phyloP scores from a whole-genome alignment of 64 coral and sea anemone genomes.

The Montipora sp. region DNA sequence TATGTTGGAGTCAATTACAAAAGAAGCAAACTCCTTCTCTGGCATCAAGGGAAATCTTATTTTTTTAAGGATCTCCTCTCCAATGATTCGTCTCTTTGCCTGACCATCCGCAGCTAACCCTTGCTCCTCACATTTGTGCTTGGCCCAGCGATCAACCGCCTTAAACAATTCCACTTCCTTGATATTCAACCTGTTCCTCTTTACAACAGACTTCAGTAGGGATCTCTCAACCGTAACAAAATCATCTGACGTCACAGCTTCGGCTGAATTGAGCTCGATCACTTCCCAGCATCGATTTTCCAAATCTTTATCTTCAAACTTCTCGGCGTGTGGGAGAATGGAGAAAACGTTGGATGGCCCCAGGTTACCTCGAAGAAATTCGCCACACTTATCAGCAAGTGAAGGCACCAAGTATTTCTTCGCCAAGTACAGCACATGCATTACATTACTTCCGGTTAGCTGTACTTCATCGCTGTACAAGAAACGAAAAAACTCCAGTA shows the following conservation, averaged over 20 bases:
- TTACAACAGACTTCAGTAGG: conserved; percentile 4
- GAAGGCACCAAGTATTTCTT: conserved; percentile 22
- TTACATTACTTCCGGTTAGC: conserved; percentile 8
- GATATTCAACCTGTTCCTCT: neutral
- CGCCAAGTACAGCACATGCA: conserved; percentile 30
- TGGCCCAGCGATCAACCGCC: conserved; percentile 33
- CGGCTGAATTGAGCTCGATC: neutral
- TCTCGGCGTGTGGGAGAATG: conserved; percentile 16
- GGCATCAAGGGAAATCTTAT: conserved; percentile 20
- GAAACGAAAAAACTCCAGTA: conserved; percentile 21
- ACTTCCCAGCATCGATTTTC: conserved; percentile 41
- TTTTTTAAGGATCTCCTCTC: conserved; percentile 1
- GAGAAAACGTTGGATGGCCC: conserved; percentile 2
- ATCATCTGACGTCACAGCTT: conserved; percentile 22
- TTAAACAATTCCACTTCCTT: conserved; percentile 11
- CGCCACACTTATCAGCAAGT: neutral
- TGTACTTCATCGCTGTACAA: conserved; percentile 19
- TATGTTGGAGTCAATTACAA: neutral
- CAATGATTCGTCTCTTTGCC: conserved; percentile 4
- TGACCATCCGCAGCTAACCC: neutral
- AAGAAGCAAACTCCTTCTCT: conserved; percentile 5
- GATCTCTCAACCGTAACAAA: conserved; percentile 30
- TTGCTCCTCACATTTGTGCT: neutral
- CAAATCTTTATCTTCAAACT: conserved; percentile 36
- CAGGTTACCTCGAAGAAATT: neutral